Conservation (phyloP, 1,140 invertebrate species). For the Thaumetopoea pityocampa region DNA sequence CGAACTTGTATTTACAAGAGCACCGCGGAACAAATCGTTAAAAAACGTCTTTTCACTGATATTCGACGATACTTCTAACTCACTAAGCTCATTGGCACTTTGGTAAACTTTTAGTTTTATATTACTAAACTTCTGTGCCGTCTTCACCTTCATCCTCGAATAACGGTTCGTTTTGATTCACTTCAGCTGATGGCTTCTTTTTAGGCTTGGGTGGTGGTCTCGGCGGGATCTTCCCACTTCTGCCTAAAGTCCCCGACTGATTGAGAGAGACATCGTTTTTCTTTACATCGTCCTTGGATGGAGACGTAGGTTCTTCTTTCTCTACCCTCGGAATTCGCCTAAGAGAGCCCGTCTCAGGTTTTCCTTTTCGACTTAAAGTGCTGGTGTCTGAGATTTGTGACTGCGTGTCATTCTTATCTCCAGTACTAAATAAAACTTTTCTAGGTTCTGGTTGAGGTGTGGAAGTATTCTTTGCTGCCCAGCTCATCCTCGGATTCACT, state of each 20-base stretch:
- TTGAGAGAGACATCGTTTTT: conserved; percentile 59
- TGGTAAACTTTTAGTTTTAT: conserved; percentile 27
- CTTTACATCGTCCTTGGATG: conserved; percentile 54
- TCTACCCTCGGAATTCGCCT: conserved; percentile 50
- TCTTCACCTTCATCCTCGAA: conserved; percentile 92
- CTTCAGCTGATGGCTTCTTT: conserved; percentile 78
- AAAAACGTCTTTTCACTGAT: conserved; percentile 48
- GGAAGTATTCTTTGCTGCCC: conserved; percentile 70
- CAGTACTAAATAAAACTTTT: conserved; percentile 48
- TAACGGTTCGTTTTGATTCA: conserved; percentile 78
- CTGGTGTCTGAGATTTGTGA: conserved; percentile 45
- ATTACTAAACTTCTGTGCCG: conserved; percentile 86
- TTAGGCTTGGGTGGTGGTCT: conserved; percentile 88
- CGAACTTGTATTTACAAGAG: conserved; percentile 67
- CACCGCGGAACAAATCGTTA: conserved; percentile 59
- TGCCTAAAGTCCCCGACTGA: conserved; percentile 55
- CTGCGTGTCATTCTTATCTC: conserved; percentile 39
- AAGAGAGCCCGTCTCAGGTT: conserved; percentile 65
- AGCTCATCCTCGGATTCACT: conserved; percentile 60
- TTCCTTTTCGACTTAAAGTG: conserved; percentile 55
- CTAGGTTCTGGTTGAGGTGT: conserved; percentile 60
- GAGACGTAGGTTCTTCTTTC: conserved; percentile 47
- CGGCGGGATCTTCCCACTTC: conserved; percentile 84
- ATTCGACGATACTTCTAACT: conserved; percentile 33
- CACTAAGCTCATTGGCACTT: conserved; percentile 70